These are phyloP conservation scores for Chloroceryle aenea DNA, from an alignment of 2,113 vertebrate species.

Conservation along the genomic window DNA sequence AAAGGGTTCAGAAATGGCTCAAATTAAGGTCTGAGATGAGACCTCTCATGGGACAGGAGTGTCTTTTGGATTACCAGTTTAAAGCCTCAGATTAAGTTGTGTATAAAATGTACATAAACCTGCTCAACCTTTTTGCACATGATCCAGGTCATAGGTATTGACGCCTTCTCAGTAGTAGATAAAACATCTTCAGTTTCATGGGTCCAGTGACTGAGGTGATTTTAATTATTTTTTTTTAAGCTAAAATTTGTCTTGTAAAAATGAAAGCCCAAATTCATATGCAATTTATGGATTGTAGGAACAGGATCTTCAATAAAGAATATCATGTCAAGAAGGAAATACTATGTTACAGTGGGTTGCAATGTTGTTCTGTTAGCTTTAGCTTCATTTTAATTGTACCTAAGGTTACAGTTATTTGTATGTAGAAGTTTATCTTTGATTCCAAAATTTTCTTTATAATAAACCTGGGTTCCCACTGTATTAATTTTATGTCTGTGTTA, in stretches of 20 bases:
- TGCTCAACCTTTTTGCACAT: background rate
- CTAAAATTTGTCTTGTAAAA: background rate
- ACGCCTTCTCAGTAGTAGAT: fast-evolving
- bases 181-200: background rate
- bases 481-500: background rate
- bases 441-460: background rate
- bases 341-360: background rate
- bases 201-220: background rate
- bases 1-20: background rate
- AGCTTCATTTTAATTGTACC: background rate
- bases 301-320: background rate
- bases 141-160: background rate
- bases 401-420: background rate
- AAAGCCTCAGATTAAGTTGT: background rate
- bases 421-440: background rate
- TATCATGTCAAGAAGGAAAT: background rate
- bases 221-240: background rate
- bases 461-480: fast-evolving
- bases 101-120: background rate
- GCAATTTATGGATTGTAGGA: background rate
- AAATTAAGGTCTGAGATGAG: background rate
- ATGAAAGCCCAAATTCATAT: background rate
- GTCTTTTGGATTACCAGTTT: background rate
- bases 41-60: background rate
- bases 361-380: background rate